Evolutionary conservation across 2,888 invertebrate species (phyloP), one percentile per base, ranked within the genome.

Genomic region (Drosophila parthenogenetica): DNA sequence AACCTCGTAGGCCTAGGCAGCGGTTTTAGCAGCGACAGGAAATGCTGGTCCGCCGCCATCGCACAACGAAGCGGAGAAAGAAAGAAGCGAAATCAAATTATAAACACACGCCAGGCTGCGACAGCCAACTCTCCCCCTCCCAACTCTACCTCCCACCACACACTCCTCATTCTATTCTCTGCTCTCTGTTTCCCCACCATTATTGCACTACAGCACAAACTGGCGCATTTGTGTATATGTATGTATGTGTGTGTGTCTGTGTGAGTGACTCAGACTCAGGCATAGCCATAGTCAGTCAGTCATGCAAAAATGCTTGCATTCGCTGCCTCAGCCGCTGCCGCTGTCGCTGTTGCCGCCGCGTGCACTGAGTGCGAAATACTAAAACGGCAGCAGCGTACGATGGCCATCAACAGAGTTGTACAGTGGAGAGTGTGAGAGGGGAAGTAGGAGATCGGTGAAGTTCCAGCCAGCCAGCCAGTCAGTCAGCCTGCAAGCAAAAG

Each of bases 51-150:
- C 66, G 75, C 63, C 74, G 60, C 69, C 70, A 71, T 65, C 62
- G 49, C 62, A 67, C 59, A 73, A 51, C 79, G 73, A 71, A 77
- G 73, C 69, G 73, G 61, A 69, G 78, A 66, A 71, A 79, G 83
- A 81, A 82, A 85, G 77, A 81, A 85, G 81, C 83, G 77, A 84
- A 84, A 84, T 84, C 83, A 84, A 84, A 84, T 84, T 84, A 84
- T 85, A 84, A 84, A 84, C 85, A 83, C 85, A 84, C 83, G 85
- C 85, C 83, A 85, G 84, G 67, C 81, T 72, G 61, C 66, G 69
- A 65, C 77, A 76, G 76, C 62, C 66, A 68, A 29, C 50, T 40
- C 49, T 29, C 5, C 19, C 25, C 29, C 14, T 14, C 25, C 10
- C 22, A 22, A 25, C 42, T 14, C 25, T 29, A 29, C 53, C 35